Percentiles rank a stretch among this genome's conserved stretches.
Conservation (phyloP, 92 coral and sea anemone genomes). For the Palythoa grandis region DNA sequence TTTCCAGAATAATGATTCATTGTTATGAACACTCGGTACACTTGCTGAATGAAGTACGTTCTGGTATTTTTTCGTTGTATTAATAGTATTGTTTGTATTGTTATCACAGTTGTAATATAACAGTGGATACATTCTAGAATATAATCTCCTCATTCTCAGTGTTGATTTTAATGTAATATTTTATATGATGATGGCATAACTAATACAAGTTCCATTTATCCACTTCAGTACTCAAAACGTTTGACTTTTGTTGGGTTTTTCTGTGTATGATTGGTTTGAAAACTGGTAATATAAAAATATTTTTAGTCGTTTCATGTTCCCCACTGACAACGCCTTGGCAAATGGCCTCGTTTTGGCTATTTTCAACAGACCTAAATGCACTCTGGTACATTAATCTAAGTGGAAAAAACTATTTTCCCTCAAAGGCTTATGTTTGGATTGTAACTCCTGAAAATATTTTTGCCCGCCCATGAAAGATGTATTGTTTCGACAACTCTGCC, state of each 20-base stretch:
- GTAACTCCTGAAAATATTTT: no score
- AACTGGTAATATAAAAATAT: no score
- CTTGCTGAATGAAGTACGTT: conserved; percentile 14
- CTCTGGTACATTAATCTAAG: no score
- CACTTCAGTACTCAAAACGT: neutral
- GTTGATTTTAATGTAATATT: neutral
- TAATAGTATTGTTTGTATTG: conserved; percentile 3
- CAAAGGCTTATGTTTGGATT: no score
- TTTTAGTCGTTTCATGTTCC: no score
- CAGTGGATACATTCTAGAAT: neutral
- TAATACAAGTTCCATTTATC: conserved; percentile 13
- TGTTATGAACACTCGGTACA: conserved; percentile 16
- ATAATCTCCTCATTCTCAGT: neutral
- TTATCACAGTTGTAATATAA: conserved; percentile 3
- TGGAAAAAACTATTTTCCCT: no score
- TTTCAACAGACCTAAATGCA: no score
- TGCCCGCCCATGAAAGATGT: no score
- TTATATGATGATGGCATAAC: neutral
- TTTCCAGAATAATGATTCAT: conserved; percentile 9
- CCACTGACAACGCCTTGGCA: no score
- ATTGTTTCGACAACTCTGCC: no score
- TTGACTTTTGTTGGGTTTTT: conserved; percentile 1
- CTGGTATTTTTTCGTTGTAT: neutral
- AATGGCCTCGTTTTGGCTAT: no score
- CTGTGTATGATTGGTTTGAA: conserved; percentile 21